Conservation (phyloP, 2,797 vertebrate genomes). For the Epinephelus malabaricus region DNA sequence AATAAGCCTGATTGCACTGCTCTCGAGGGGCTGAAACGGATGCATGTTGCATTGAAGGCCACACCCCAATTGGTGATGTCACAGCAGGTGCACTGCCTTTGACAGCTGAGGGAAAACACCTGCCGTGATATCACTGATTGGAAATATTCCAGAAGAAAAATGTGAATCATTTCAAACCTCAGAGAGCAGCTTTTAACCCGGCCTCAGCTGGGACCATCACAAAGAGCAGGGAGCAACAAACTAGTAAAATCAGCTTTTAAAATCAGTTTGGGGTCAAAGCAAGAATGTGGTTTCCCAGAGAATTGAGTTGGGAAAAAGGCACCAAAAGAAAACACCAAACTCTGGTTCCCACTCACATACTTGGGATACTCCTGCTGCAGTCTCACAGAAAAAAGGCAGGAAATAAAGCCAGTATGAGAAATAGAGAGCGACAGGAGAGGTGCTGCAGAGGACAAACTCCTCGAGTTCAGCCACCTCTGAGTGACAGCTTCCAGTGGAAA, state of each 20-base stretch:
- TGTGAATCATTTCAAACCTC: background rate
- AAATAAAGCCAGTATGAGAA: conserved; percentile 42
- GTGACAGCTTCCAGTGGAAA: conserved; percentile 62
- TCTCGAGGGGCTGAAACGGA: too few relatives aligned
- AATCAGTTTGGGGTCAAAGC: conserved; percentile 13
- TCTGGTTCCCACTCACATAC: conserved; percentile 50
- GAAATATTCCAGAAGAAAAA: conserved; percentile 5
- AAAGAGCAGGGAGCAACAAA: background rate
- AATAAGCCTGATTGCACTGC: too few relatives aligned
- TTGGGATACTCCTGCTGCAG: conserved; percentile 38
- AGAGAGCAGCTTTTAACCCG: background rate
- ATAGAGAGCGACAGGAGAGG: background rate
- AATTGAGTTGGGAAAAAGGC: conserved; percentile 33
- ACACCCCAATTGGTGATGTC: conserved; percentile 9
- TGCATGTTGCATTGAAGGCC: background rate
- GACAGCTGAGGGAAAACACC: conserved; percentile 43
- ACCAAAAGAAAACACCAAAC: conserved; percentile 35
- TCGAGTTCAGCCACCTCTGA: conserved; percentile 49
- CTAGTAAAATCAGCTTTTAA: conserved; percentile 2
- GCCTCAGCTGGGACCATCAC: background rate
- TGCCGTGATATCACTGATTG: conserved; percentile 27
- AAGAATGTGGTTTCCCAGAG: conserved; percentile 46
- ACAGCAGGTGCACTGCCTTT: conserved; percentile 10
- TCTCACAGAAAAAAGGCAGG: conserved; percentile 36
- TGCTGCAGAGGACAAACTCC: conserved; percentile 51